phyloP scores from a whole-genome alignment of 2,797 vertebrate genomes.

The Xyrichtys novacula region DNA sequence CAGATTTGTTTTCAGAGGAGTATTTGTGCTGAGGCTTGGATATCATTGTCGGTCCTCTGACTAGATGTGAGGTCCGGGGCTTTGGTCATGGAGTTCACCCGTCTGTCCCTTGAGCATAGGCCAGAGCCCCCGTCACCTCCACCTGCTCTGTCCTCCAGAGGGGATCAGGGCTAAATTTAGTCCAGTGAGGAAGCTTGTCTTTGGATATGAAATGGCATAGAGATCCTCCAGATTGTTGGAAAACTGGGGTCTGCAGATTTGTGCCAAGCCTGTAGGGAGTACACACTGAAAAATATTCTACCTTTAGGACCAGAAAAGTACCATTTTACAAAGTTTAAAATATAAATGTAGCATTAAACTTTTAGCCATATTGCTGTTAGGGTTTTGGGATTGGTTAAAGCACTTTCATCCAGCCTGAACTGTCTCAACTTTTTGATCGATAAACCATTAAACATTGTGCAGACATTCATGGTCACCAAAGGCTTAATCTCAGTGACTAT shows the following conservation, averaged over 20 bases:
- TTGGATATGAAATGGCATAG: conserved; percentile 40
- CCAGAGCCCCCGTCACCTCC: conserved; percentile 81
- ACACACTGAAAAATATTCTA: conserved; percentile 40
- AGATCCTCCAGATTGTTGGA: conserved; percentile 70
- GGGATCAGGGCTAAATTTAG: conserved; percentile 75
- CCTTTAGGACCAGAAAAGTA: background rate
- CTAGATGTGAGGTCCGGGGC: conserved; percentile 64
- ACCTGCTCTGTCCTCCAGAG: conserved; percentile 79
- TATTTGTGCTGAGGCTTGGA: conserved; percentile 47
- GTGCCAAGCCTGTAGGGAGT: conserved; percentile 52
- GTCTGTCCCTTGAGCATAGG: conserved; percentile 76
- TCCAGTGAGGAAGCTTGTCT: conserved; percentile 59
- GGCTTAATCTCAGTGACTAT: background rate
- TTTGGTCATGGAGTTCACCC: conserved; percentile 80
- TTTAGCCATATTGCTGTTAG: background rate
- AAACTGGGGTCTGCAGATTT: conserved; percentile 46
- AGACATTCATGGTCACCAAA: background rate
- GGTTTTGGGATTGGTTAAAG: background rate
- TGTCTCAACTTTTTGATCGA: background rate
- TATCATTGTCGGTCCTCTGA: conserved; percentile 66
- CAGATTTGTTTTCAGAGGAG: conserved; percentile 45
- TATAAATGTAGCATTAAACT: background rate
- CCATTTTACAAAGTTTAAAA: background rate
- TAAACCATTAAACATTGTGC: background rate
- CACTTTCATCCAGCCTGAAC: background rate